Percentiles rank a stretch among this genome's conserved stretches.
Conservation (phyloP, 2,113 vertebrate species). For the Gnathonemus echidnorhynchus region DNA sequence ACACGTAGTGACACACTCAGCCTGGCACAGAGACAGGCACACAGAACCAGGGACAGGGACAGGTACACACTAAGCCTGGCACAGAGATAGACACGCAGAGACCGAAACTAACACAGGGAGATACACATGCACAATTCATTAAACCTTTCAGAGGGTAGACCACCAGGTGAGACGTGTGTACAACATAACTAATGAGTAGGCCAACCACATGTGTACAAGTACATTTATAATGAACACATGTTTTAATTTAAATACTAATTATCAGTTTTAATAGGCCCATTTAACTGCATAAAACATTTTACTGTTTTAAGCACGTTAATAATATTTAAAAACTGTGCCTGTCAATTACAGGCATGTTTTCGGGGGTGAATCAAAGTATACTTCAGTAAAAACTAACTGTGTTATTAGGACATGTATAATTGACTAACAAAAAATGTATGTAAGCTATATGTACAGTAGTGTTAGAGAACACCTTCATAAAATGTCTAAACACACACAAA, state of each 20-base stretch:
- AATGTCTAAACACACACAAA: not conserved
- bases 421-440: not conserved
- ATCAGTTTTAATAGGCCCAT: not conserved
- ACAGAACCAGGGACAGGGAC: not conserved
- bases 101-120: not conserved
- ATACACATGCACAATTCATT: not conserved
- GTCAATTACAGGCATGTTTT: not conserved
- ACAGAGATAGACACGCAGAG: not conserved
- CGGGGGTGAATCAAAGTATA: not conserved
- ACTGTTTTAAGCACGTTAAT: not conserved
- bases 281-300: not conserved
- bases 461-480: not conserved
- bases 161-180: not conserved
- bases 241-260: not conserved
- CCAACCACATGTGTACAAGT: not conserved
- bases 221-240: not conserved
- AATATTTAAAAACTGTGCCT: not conserved
- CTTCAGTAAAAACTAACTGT: not conserved
- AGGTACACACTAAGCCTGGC: not conserved
- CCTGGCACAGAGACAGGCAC: not conserved
- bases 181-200: not conserved
- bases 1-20: conserved; percentile 25
- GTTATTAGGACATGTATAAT: not conserved
- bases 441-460: not conserved
- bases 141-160: not conserved